phyloP scores from a whole-genome alignment of 2,113 vertebrate genomes.

The Amia ocellicauda region DNA sequence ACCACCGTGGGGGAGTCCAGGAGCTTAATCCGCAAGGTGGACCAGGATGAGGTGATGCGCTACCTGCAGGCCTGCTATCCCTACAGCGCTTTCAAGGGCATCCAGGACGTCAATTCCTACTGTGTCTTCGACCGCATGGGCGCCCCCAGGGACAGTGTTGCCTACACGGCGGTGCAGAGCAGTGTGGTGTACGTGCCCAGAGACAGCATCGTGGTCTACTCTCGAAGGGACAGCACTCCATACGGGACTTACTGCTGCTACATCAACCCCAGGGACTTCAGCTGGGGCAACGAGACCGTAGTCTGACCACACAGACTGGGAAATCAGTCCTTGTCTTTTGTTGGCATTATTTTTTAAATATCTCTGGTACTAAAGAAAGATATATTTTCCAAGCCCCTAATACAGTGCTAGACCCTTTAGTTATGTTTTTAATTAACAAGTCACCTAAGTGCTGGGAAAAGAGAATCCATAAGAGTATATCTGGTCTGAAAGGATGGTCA shows the following conservation, averaged over 20 bases:
- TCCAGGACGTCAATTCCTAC: constrained; percentile 46
- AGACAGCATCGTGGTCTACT: constrained; percentile 66
- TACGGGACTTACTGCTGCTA: constrained; percentile 76
- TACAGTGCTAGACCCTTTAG: too few relatives aligned
- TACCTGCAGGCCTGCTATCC: constrained; percentile 68
- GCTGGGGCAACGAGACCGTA: constrained; percentile 67
- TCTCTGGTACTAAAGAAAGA: not conserved
- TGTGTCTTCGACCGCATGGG: constrained; percentile 63
- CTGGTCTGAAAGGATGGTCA: too few relatives aligned
- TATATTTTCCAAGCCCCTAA: not conserved
- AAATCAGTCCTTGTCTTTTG: not conserved
- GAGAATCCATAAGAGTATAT: too few relatives aligned
- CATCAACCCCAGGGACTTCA: constrained; percentile 63
- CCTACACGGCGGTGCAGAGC: constrained; percentile 55
- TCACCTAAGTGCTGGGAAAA: too few relatives aligned
- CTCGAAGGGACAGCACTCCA: constrained; percentile 66
- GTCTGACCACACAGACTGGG: constrained; percentile 50
- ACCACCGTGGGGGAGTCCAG: constrained; percentile 47
- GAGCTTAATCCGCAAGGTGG: constrained; percentile 46
- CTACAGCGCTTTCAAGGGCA: constrained; percentile 30
- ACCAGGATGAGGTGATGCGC: constrained; percentile 58
- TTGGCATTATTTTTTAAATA: not conserved
- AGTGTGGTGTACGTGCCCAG: constrained; percentile 66
- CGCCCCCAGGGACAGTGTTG: constrained; percentile 48
- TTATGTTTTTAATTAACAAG: too few relatives aligned